Percentiles rank a stretch among this genome's conserved stretches.
Evolutionary conservation across 2,113 vertebrate species (phyloP).

Genomic region (Sialia sialis): DNA sequence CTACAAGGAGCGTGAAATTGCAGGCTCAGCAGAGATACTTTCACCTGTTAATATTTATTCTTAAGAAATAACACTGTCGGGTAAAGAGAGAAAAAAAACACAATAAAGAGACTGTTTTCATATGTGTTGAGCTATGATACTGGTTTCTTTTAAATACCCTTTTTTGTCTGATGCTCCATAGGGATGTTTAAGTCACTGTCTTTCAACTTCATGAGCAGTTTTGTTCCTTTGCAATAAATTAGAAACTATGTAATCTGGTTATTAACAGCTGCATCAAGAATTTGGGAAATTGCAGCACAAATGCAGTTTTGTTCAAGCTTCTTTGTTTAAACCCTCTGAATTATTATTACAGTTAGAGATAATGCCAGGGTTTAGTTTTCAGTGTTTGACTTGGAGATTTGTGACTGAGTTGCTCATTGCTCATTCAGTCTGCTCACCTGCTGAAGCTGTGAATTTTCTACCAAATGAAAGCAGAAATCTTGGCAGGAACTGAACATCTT

Average conservation of each 20-base stretch:
- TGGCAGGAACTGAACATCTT: background rate
- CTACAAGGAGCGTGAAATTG: background rate
- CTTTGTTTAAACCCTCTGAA: background rate
- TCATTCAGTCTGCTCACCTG: background rate
- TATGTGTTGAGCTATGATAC: background rate
- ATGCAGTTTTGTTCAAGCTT: background rate
- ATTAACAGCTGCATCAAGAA: background rate
- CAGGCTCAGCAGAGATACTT: background rate
- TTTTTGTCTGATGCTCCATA: background rate
- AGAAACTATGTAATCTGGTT: background rate
- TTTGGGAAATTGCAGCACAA: background rate
- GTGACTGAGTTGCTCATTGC: background rate
- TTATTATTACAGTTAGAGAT: background rate
- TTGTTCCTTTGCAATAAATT: background rate
- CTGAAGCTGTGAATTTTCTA: background rate
- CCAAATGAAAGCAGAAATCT: background rate
- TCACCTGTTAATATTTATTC: constrained; percentile 25
- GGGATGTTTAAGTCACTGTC: background rate
- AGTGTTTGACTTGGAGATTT: background rate
- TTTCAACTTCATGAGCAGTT: background rate
- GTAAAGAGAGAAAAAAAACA: background rate
- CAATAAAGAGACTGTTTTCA: constrained; percentile 39
- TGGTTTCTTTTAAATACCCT: constrained; percentile 6
- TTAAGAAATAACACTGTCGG: background rate
- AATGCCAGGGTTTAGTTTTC: background rate